Conservation (phyloP, 2,113 vertebrate species). For the Mesembrinibis cayennensis region DNA sequence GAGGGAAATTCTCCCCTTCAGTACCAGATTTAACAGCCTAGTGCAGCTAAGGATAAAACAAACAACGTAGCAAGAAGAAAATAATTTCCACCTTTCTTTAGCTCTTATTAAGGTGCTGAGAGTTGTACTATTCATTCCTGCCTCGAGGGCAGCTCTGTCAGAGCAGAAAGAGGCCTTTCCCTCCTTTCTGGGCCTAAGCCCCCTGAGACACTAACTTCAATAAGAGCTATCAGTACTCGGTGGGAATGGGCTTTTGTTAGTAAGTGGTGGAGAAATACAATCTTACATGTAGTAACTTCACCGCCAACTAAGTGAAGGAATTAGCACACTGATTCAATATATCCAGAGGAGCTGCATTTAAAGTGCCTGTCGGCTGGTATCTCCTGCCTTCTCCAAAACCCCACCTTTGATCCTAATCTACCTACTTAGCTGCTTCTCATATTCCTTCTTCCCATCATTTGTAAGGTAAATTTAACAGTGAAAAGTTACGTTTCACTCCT, state of each 20-base stretch:
- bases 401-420: not conserved
- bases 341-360: not conserved
- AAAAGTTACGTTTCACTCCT: not conserved
- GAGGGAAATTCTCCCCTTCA: not conserved
- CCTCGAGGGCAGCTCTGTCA: not conserved
- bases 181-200: not conserved
- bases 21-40: not conserved
- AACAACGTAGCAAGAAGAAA: not conserved
- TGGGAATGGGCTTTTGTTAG: not conserved
- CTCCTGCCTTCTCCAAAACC: not conserved
- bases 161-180: not conserved
- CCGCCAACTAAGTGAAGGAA: not conserved
- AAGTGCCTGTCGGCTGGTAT: not conserved
- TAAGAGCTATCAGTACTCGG: not conserved
- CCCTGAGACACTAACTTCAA: not conserved
- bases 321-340: not conserved
- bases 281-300: not conserved
- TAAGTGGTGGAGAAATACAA: conserved; percentile 20
- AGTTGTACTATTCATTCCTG: not conserved
- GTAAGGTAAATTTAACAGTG: not conserved
- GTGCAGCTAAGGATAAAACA: not conserved
- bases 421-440: not conserved
- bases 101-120: not conserved
- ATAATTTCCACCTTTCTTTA: not conserved
- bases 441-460: not conserved